Evolutionary conservation across 2,797 vertebrate species (phyloP).

Genomic region (Psittacula echo): DNA sequence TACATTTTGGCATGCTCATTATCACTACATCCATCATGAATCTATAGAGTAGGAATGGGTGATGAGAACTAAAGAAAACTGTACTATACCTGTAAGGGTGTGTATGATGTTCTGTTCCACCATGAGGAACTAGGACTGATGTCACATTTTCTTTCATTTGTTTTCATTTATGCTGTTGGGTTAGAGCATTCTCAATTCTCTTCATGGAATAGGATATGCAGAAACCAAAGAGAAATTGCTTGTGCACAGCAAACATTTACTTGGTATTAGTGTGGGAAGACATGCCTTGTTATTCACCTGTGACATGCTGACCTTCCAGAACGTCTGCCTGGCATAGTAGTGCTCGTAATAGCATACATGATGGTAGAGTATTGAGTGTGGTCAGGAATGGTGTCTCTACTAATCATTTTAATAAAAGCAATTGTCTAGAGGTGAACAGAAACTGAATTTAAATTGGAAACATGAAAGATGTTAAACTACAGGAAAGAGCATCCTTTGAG

Average conservation of each 20-base stretch:
- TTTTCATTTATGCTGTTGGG: neutral
- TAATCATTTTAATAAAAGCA: constrained; percentile 50
- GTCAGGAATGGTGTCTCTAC: constrained; percentile 23
- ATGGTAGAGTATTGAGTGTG: neutral
- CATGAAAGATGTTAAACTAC: neutral
- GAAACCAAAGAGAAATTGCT: neutral
- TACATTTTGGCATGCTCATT: neutral
- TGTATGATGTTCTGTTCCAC: neutral
- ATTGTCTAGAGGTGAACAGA: constrained; percentile 26
- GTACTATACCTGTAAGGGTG: neutral
- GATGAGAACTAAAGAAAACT: neutral
- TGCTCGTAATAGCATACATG: neutral
- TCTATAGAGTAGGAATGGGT: neutral
- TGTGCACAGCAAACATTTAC: neutral
- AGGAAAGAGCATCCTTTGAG: neutral
- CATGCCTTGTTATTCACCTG: constrained; percentile 25
- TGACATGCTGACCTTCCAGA: constrained; percentile 31
- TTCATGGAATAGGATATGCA: neutral
- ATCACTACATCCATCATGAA: neutral
- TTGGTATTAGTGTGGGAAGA: constrained; percentile 21
- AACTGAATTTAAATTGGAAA: constrained; percentile 42
- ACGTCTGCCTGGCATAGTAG: neutral
- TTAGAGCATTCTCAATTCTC: neutral
- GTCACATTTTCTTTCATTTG: neutral
- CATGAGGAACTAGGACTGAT: neutral